Evolutionary conservation across 1,140 invertebrate genomes (phyloP), one percentile per base, ranked within the genome.

Genomic region (Sarcophaga bullata): DNA sequence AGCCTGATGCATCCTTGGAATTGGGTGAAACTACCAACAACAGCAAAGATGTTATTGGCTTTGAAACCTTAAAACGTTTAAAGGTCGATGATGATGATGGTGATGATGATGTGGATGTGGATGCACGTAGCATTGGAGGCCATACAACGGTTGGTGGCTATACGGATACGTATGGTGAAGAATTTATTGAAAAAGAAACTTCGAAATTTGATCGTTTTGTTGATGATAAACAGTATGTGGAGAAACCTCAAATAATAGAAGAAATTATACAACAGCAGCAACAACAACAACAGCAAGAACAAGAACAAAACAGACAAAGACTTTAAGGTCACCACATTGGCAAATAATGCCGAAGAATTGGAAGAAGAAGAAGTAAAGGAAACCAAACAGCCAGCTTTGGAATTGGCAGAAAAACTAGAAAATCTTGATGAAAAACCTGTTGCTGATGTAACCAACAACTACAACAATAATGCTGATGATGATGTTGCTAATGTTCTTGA

Each of bases 221-320:
- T 46, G 89, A 90, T 37, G 89, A 90, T 82, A 89, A 90, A 47
- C 89, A 90, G 78, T 90, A 90, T 88, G 88, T 90, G 81, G 89
- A 90, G 86, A 89, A 88, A 85, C 89, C 89, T 84, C 86, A 86
- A 84, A 89, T 87, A 68, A 84, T 87, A 47, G 86, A 90, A 49
- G 88, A 91, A 80, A 85, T 90, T 47, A 84, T 87, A 83, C 86
- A 89, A 62, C 85, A 90, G 76, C 84, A 88, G 78, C 84, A 83
- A n/a, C 50, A 48, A 62, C 46, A 81, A 72, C 47, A 15, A 83
- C 49, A 83, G 73, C n/a, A 83, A 47, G 47, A 58, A 49, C 9
- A 83, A 17, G 47, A 58, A 68, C 10, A 13, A 75, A 62, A 9
- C 50, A 58, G 54, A 76, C 8, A 54, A 54, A 52, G 37, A 13